A percentile compares a stretch with the other conserved stretches of the same genome.
Conservation (phyloP, 2,797 vertebrate species). For the Xyrichtys novacula region DNA sequence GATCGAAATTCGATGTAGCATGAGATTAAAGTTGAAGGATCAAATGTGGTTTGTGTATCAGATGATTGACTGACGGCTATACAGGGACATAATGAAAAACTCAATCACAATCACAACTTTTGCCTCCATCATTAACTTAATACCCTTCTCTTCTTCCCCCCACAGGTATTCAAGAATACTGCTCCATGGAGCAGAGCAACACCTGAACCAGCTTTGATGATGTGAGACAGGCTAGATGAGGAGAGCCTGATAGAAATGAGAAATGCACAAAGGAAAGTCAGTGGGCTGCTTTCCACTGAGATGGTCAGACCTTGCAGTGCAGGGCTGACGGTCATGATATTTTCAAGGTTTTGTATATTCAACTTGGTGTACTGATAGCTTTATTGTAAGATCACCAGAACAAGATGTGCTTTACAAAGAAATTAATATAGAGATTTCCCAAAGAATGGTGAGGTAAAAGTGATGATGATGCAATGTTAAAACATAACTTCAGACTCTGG, state of each 20-base stretch:
- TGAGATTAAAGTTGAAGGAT: constrained; percentile 12
- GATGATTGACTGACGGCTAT: not conserved
- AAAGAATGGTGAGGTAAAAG: too few relatives aligned
- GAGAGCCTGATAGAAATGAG: not conserved
- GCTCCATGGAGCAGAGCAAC: constrained; percentile 65
- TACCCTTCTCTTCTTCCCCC: constrained; percentile 6
- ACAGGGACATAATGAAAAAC: not conserved
- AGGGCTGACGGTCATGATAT: too few relatives aligned
- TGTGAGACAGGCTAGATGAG: constrained; percentile 1
- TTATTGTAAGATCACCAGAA: too few relatives aligned
- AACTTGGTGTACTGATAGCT: too few relatives aligned
- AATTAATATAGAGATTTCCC: too few relatives aligned
- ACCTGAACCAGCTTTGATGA: constrained; percentile 30
- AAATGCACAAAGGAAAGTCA: not conserved
- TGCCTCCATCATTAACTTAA: not conserved
- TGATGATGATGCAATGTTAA: too few relatives aligned
- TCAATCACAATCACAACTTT: not conserved
- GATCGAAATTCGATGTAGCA: constrained; percentile 18
- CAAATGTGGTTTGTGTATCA: not conserved
- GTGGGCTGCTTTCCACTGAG: not conserved
- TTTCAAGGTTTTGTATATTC: too few relatives aligned
- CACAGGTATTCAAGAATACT: constrained; percentile 82
- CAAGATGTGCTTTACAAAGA: too few relatives aligned
- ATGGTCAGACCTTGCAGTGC: not conserved
- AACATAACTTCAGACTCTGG: too few relatives aligned